These are phyloP conservation scores for Polietes domitor DNA, from an alignment of 2,888 invertebrate genomes.

Conservation along the genomic window DNA sequence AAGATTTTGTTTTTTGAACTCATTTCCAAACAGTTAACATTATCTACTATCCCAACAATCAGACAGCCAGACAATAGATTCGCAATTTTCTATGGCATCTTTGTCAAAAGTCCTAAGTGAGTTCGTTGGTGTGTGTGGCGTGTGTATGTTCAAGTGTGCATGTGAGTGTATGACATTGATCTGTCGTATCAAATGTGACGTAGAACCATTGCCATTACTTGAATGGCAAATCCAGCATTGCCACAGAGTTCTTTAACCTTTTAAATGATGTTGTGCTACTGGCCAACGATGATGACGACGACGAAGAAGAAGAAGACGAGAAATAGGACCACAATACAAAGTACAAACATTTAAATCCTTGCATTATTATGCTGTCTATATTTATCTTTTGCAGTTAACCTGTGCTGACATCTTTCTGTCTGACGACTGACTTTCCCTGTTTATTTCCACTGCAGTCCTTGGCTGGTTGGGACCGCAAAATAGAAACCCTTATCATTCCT, in stretches of 20 bases:
- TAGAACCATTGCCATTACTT: background rate
- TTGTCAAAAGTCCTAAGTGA: background rate
- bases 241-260: background rate
- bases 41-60: too few relatives aligned
- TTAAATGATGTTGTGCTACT: background rate
- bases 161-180: constrained; percentile 1
- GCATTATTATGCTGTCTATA: background rate
- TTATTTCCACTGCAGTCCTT: constrained; percentile 20
- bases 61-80: background rate
- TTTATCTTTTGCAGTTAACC: background rate
- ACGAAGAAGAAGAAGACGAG: background rate
- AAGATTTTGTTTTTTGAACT: too few relatives aligned
- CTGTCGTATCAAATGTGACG: background rate
- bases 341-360: background rate
- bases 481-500: background rate
- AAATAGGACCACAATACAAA: background rate
- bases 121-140: background rate
- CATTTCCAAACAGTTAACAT: too few relatives aligned
- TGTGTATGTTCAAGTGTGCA: constrained; percentile 3
- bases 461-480: constrained; percentile 40
- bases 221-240: background rate
- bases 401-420: background rate
- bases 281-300: background rate
- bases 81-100: background rate
- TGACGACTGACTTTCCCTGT: background rate